Evolutionary conservation across 2,888 invertebrate species (phyloP).

Genomic region (Anticlea derivata): DNA sequence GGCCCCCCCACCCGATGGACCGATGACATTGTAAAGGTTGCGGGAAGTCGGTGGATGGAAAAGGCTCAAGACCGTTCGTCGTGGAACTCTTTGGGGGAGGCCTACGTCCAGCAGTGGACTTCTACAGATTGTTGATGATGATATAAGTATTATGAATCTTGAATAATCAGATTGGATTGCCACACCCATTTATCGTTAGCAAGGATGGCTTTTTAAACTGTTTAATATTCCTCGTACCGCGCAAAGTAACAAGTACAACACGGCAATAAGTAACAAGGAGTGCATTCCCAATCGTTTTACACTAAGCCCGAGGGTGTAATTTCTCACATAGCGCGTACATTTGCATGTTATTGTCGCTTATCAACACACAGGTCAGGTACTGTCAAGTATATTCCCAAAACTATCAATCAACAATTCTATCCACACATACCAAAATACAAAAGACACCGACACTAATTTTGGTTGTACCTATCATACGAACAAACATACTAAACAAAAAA

Average conservation of each 20-base stretch:
- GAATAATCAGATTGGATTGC: no score
- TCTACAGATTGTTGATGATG: no score
- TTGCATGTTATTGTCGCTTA: constrained; percentile 17
- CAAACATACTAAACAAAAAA: neutral
- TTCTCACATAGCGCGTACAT: constrained; percentile 21
- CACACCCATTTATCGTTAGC: no score
- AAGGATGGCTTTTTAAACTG: constrained; percentile 4
- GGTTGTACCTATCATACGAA: neutral
- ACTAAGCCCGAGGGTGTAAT: constrained; percentile 14
- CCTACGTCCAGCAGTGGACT: no score
- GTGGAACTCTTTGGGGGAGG: no score
- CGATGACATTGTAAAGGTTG: no score
- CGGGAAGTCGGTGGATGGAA: no score
- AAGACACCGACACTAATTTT: constrained; percentile 13
- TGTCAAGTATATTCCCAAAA: constrained; percentile 12
- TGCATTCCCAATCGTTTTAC: constrained; percentile 15
- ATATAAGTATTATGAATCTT: no score
- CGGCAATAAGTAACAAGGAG: constrained; percentile 17
- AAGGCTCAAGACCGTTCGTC: no score
- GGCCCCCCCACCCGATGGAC: no score
- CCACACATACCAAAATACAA: constrained; percentile 13
- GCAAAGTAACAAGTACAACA: constrained; percentile 4
- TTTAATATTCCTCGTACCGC: constrained; percentile 1
- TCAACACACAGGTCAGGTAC: constrained; percentile 11
- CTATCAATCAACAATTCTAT: constrained; percentile 14